phyloP scores from a whole-genome alignment of 2,888 invertebrate species.

The Tortricodes alternella region DNA sequence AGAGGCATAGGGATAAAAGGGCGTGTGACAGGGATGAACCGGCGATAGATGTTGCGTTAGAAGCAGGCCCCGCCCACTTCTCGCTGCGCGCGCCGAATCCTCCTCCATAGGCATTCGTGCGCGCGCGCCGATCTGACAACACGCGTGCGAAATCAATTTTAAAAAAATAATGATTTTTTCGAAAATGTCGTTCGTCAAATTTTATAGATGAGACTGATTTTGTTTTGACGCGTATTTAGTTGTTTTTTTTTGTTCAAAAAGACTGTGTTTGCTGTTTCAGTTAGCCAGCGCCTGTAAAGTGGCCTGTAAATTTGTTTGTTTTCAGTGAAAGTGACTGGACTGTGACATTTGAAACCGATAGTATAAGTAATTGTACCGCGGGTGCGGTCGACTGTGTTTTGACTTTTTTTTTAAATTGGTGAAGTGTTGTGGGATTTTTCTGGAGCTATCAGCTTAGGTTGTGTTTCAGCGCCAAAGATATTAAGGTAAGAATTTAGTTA shows the following conservation, averaged over 20 bases:
- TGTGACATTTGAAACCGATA: slow-evolving; percentile 74
- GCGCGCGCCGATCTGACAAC: slow-evolving; percentile 71
- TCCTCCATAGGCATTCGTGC: slow-evolving; percentile 79
- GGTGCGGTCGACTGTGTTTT: slow-evolving; percentile 41
- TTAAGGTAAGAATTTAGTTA: slow-evolving; percentile 59
- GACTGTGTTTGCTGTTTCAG: slow-evolving; percentile 72
- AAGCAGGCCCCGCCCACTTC: slow-evolving; percentile 71
- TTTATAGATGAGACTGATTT: background rate
- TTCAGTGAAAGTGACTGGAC: slow-evolving; percentile 69
- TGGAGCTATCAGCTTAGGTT: slow-evolving; percentile 41
- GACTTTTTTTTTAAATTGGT: slow-evolving; percentile 60
- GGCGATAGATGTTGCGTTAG: slow-evolving; percentile 77
- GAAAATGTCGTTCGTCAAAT: slow-evolving; percentile 50
- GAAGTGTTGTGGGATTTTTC: slow-evolving; percentile 73
- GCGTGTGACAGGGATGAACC: slow-evolving; percentile 52
- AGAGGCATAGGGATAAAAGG: slow-evolving; percentile 28
- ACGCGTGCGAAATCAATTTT: slow-evolving; percentile 52
- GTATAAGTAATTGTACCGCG: slow-evolving; percentile 58
- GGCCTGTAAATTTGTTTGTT: slow-evolving; percentile 65
- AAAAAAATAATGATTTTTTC: slow-evolving; percentile 53
- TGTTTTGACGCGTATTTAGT: slow-evolving; percentile 18
- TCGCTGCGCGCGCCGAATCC: slow-evolving; percentile 66
- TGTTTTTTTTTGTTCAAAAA: slow-evolving; percentile 30
- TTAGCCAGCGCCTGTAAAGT: slow-evolving; percentile 60
- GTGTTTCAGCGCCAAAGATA: slow-evolving; percentile 70